A percentile compares a stretch with the other conserved stretches of the same genome.
phyloP scores from a whole-genome alignment of 2,888 invertebrate species.

The Liopterus haemorrhoidalis region DNA sequence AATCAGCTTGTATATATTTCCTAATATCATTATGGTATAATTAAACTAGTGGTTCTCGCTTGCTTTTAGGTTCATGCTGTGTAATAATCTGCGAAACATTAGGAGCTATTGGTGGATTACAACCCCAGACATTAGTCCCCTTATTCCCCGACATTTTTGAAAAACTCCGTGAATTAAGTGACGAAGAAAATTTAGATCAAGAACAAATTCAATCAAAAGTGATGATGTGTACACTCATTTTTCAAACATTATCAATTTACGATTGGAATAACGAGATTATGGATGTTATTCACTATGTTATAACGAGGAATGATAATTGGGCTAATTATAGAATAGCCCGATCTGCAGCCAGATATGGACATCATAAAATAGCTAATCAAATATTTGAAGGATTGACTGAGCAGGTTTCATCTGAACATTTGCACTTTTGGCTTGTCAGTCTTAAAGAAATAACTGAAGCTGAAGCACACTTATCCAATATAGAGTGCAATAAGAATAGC shows the following conservation, averaged over 20 bases:
- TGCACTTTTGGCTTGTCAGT: conserved; percentile 82
- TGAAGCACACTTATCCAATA: conserved; percentile 58
- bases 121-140: conserved; percentile 53
- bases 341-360: conserved; percentile 75
- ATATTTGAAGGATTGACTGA: conserved; percentile 56
- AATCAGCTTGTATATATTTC: too few species aligned
- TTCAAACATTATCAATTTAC: conserved; percentile 71
- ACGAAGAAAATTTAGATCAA: conserved; percentile 34
- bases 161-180: conserved; percentile 44
- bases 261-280: conserved; percentile 59
- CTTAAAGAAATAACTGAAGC: conserved; percentile 71
- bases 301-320: conserved; percentile 62
- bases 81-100: conserved; percentile 66
- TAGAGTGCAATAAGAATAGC: conserved; percentile 38
- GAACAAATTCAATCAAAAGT: conserved; percentile 56
- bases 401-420: conserved; percentile 70
- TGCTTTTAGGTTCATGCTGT: conserved; percentile 42
- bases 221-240: conserved; percentile 74
- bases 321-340: conserved; percentile 81
- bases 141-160: conserved; percentile 52
- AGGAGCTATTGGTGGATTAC: conserved; percentile 64
- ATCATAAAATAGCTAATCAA: conserved; percentile 55
- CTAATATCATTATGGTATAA: too few species aligned
- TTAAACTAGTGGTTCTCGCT: too few species aligned
- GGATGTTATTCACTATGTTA: conserved; percentile 52